Conservation (phyloP, 2,888 invertebrate species). For the Mimas tiliae region DNA sequence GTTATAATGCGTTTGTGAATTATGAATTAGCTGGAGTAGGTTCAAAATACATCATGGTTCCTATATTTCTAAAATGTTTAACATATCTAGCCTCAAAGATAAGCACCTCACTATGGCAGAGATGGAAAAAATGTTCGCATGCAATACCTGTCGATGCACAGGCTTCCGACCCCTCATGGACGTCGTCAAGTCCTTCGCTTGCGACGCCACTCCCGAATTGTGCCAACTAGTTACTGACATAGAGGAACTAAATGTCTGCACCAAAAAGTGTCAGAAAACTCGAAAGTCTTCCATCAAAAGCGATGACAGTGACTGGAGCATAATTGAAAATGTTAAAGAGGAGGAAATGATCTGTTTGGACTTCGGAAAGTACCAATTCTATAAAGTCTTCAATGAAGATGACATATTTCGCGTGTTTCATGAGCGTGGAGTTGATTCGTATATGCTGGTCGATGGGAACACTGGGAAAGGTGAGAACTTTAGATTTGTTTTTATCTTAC, state of each 20-base stretch:
- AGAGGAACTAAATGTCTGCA: conserved; percentile 63
- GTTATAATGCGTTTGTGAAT: too few relatives aligned
- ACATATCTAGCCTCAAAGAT: conserved; percentile 68
- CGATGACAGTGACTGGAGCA: conserved; percentile 60
- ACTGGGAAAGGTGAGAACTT: conserved; percentile 87
- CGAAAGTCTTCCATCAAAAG: conserved; percentile 58
- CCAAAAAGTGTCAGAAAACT: conserved; percentile 45
- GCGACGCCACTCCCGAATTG: conserved; percentile 82
- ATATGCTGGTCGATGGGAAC: conserved; percentile 87
- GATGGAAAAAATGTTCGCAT: conserved; percentile 89
- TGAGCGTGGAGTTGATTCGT: conserved; percentile 70
- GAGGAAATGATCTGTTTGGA: conserved; percentile 71
- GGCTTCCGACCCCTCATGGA: conserved; percentile 91
- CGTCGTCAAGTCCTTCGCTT: conserved; percentile 89
- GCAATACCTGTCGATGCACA: conserved; percentile 92
- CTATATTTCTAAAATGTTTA: too few relatives aligned
- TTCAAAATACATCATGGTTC: too few relatives aligned
- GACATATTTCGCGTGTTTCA: conserved; percentile 78
- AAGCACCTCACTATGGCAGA: conserved; percentile 86
- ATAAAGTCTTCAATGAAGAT: conserved; percentile 73
- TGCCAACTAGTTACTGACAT: conserved; percentile 77
- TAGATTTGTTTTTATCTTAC: too few relatives aligned
- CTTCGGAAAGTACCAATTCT: conserved; percentile 74
- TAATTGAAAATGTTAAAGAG: conserved; percentile 47
- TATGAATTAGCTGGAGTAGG: too few relatives aligned